A percentile compares a stretch with the other conserved stretches of the same genome.
Evolutionary conservation across 2,797 vertebrate genomes (phyloP).

Genomic region (Microhierax caerulescens): DNA sequence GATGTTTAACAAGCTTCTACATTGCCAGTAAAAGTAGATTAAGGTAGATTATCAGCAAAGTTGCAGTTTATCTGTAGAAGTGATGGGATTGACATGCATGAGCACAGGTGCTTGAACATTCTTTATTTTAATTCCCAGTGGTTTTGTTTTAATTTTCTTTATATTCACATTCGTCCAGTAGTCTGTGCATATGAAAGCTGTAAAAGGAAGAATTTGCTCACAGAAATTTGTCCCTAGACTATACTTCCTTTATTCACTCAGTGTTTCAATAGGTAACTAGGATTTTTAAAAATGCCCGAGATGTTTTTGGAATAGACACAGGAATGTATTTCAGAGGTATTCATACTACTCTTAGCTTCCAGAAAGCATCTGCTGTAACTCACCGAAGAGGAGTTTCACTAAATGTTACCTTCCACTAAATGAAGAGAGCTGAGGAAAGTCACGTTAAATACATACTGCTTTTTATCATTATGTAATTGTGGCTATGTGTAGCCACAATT

Average conservation of each 20-base stretch:
- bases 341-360: background rate
- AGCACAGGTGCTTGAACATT: background rate
- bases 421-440: background rate
- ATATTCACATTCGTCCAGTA: background rate
- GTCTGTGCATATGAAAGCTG: background rate
- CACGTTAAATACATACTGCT: accelerated
- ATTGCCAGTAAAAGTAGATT: background rate
- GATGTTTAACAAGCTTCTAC: background rate
- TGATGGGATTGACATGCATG: background rate
- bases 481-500: no score
- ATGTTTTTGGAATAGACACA: background rate
- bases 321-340: background rate
- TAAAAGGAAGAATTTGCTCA: background rate
- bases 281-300: background rate
- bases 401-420: background rate
- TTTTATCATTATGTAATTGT: accelerated
- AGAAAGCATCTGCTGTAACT: background rate
- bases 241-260: background rate
- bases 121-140: background rate
- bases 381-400: background rate
- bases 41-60: background rate
- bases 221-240: background rate
- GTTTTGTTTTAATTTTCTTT: background rate
- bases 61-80: background rate
- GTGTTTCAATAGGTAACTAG: background rate